Evolutionary conservation across 2,888 invertebrate genomes (phyloP).

Genomic region (Zhuqinia jingwanae): DNA sequence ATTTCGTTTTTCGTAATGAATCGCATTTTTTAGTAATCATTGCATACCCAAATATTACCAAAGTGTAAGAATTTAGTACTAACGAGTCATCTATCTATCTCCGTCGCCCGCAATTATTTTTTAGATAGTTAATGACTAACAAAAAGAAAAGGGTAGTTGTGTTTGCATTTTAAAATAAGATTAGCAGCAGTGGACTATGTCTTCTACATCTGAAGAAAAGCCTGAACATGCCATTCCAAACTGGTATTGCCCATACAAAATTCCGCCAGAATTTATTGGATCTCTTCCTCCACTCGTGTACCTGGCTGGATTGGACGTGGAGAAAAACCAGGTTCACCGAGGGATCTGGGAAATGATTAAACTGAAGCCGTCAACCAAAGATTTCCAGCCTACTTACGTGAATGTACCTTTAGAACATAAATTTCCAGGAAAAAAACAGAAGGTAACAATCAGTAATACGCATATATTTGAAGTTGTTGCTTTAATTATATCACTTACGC

Average conservation of each 20-base stretch:
- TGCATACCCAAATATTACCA: too few species aligned
- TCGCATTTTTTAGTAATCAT: too few species aligned
- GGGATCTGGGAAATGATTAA: conserved; percentile 96
- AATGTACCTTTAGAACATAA: conserved; percentile 90
- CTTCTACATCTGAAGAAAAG: not conserved
- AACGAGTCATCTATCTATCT: too few species aligned
- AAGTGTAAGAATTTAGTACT: too few species aligned
- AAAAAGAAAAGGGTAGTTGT: not conserved
- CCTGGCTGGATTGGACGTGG: conserved; percentile 92
- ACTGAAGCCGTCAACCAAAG: conserved; percentile 89
- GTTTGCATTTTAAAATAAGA: not conserved
- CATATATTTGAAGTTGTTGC: too few species aligned
- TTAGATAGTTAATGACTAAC: too few species aligned
- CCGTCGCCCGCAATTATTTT: too few species aligned
- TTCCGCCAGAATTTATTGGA: conserved; percentile 92
- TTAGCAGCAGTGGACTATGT: not conserved
- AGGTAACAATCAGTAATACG: conserved; percentile 80
- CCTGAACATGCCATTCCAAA: conserved; percentile 54
- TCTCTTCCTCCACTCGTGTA: conserved; percentile 93
- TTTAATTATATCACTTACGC: too few species aligned
- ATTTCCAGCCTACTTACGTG: conserved; percentile 91
- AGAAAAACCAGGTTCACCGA: conserved; percentile 92
- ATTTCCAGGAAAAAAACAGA: conserved; percentile 92
- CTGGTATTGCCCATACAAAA: conserved; percentile 80
- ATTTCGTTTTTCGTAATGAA: too few species aligned